phyloP scores from a whole-genome alignment of 2,888 invertebrate species.

The Drosophila rellima region DNA sequence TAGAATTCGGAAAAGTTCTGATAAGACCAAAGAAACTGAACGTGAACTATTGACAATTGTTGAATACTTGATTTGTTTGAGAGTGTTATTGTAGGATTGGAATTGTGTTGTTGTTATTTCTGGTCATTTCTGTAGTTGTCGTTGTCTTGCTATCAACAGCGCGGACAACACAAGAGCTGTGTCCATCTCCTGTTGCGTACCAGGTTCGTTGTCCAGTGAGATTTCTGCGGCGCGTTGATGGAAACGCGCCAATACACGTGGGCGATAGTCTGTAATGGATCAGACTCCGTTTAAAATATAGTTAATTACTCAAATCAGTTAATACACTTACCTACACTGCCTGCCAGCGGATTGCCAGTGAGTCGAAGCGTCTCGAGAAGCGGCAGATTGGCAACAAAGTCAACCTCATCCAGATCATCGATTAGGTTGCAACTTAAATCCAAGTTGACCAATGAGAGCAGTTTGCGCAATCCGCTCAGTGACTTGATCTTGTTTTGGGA shows the following conservation, averaged over 20 bases:
- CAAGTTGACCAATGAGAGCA: constrained; percentile 94
- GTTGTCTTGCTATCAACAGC: constrained; percentile 87
- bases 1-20: background rate
- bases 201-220: constrained; percentile 94
- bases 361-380: constrained; percentile 94
- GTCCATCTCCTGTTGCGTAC: constrained; percentile 95
- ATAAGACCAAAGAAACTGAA: constrained; percentile 12
- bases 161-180: constrained; percentile 96
- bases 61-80: constrained; percentile 33
- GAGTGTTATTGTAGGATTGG: constrained; percentile 24
- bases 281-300: background rate
- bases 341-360: constrained; percentile 95
- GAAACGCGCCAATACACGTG: constrained; percentile 95
- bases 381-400: constrained; percentile 92
- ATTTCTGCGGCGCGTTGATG: constrained; percentile 93
- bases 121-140: constrained; percentile 66
- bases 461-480: constrained; percentile 91
- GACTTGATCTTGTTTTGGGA: constrained; percentile 93
- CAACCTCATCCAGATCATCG: constrained; percentile 92
- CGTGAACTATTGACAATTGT: constrained; percentile 7
- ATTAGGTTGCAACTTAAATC: constrained; percentile 95
- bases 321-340: constrained; percentile 83
- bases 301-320: background rate
- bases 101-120: constrained; percentile 5
- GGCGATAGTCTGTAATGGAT: constrained; percentile 91